Conservation (phyloP, 2,113 vertebrate species). For the Mastomys natalensis region DNA sequence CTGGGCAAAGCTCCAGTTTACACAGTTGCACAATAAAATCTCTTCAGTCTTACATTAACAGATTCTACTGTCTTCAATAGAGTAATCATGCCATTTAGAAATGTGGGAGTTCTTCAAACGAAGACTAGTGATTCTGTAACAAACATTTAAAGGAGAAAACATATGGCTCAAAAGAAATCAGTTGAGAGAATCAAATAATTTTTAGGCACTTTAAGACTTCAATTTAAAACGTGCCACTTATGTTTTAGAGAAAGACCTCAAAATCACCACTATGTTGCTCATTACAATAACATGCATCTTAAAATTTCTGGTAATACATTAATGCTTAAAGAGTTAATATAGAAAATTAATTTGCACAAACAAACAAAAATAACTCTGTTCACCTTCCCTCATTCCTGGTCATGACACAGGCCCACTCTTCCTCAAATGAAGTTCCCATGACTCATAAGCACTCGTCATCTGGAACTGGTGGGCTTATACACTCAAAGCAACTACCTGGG, state of each 20-base stretch:
- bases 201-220: slow-evolving; percentile 87
- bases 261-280: slow-evolving; percentile 79
- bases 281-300: slow-evolving; percentile 77
- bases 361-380: slow-evolving; percentile 74
- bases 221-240: slow-evolving; percentile 86
- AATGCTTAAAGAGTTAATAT: slow-evolving; percentile 80
- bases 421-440: slow-evolving; percentile 71
- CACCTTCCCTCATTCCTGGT: slow-evolving; percentile 70
- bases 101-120: slow-evolving; percentile 73
- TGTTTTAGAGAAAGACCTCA: slow-evolving; percentile 81
- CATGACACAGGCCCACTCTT: slow-evolving; percentile 60
- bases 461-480: slow-evolving; percentile 62
- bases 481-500: slow-evolving; percentile 60
- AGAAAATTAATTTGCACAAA: slow-evolving; percentile 81
- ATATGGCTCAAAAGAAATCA: slow-evolving; percentile 75
- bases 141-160: slow-evolving; percentile 80
- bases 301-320: slow-evolving; percentile 76
- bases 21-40: slow-evolving; percentile 62
- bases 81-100: slow-evolving; percentile 72
- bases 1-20: slow-evolving; percentile 61
- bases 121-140: slow-evolving; percentile 85
- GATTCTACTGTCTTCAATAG: slow-evolving; percentile 69
- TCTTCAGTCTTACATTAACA: slow-evolving; percentile 67
- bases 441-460: slow-evolving; percentile 60
- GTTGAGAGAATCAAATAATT: slow-evolving; percentile 79